phyloP scores from a whole-genome alignment of 2,113 vertebrate species.

The Poeciliopsis prolifica region DNA sequence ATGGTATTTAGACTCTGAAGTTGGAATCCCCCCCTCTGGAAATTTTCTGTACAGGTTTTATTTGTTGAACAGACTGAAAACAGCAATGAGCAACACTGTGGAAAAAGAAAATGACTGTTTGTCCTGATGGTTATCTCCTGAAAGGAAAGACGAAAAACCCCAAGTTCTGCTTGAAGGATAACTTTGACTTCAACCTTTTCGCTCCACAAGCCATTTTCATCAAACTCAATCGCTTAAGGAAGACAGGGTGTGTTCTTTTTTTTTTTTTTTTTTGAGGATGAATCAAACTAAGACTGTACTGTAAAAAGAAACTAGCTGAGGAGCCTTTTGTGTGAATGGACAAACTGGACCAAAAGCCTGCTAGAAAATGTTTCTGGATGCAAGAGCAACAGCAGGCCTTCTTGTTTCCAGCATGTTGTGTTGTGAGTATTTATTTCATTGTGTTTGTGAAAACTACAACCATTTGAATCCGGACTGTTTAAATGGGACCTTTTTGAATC shows the following conservation, averaged over 20 bases:
- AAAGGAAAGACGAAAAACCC: background rate
- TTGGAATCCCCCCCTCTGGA: background rate
- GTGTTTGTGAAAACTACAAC: conserved; percentile 35
- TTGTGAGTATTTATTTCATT: conserved; percentile 15
- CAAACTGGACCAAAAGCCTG: conserved; percentile 33
- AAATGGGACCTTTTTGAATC: conserved; percentile 32
- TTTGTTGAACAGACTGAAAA: background rate
- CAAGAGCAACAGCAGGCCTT: background rate
- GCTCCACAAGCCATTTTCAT: conserved; percentile 23
- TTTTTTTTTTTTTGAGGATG: background rate
- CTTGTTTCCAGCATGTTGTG: conserved; percentile 22
- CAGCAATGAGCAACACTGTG: background rate
- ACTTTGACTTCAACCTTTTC: conserved; percentile 18
- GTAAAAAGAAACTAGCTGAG: conserved; percentile 27
- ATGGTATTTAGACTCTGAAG: background rate
- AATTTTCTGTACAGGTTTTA: background rate
- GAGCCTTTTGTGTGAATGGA: conserved; percentile 10
- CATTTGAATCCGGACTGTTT: conserved; percentile 35
- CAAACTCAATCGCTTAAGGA: conserved; percentile 27
- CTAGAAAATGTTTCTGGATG: conserved; percentile 6
- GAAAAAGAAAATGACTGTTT: background rate
- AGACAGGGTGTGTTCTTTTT: conserved; percentile 9
- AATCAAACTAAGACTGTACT: conserved; percentile 13
- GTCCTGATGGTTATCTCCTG: background rate
- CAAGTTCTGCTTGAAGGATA: conserved; percentile 5